phyloP scores from a whole-genome alignment of 2,888 invertebrate species.

The Lasioglossum vierecki region DNA sequence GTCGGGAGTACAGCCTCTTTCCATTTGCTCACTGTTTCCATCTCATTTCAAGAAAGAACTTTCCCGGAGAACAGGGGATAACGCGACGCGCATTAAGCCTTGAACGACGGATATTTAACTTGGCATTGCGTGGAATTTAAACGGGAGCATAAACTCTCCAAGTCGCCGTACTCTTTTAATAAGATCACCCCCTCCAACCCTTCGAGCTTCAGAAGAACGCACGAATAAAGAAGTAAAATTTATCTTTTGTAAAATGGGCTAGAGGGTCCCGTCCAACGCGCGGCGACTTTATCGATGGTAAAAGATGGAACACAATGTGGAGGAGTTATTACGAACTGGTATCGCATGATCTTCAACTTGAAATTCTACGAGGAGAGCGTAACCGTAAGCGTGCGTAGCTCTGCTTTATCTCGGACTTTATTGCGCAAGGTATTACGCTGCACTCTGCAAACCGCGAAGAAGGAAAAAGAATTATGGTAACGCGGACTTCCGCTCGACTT shows the following conservation, averaged over 20 bases:
- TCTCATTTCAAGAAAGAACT: neutral
- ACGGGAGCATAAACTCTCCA: neutral
- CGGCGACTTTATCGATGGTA: constrained; percentile 3
- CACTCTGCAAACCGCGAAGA: neutral
- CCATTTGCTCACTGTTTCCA: neutral
- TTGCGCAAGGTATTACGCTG: neutral
- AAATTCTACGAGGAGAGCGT: constrained; percentile 5
- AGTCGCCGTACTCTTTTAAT: constrained; percentile 1
- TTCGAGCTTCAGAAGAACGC: neutral
- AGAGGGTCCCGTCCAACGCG: neutral
- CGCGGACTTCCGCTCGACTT: neutral
- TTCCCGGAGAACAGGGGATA: neutral
- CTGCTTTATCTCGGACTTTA: constrained; percentile 5
- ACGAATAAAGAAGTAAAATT: constrained; percentile 4
- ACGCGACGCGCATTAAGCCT: neutral
- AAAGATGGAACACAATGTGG: neutral
- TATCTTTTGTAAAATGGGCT: constrained; percentile 3
- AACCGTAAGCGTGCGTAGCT: neutral
- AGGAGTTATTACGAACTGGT: constrained; percentile 1
- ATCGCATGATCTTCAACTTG: constrained; percentile 6
- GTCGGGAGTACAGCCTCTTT: neutral
- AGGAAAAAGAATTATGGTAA: neutral
- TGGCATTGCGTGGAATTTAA: neutral
- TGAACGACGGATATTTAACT: neutral
- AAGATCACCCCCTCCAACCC: neutral